Percentiles rank a stretch among this genome's conserved stretches.
Conservation (phyloP, 2,797 vertebrate species). For the Neoniphon sammara region DNA sequence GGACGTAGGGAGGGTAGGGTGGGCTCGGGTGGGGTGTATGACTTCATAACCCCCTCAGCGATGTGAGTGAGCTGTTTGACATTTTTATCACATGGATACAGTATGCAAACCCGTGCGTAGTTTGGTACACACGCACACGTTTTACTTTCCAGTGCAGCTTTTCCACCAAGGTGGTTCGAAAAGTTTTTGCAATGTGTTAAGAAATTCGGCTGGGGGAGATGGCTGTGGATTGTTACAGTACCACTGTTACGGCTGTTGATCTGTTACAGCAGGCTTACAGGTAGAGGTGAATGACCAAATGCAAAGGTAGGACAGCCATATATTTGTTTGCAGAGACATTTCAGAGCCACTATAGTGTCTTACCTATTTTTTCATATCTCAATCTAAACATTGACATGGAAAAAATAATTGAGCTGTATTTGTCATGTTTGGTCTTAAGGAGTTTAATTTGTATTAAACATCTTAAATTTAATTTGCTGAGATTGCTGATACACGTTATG, state of each 20-base stretch:
- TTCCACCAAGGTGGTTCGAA: not conserved
- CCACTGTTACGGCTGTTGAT: not conserved
- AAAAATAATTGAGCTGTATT: not conserved
- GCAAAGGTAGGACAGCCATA: not conserved
- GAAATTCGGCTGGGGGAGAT: not conserved
- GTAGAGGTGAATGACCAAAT: conserved; percentile 55
- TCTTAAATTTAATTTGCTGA: not conserved
- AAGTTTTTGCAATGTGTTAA: conserved; percentile 2
- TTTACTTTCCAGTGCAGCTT: not conserved
- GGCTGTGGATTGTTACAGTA: not conserved
- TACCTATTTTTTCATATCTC: not conserved
- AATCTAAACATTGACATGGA: not conserved
- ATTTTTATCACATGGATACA: conserved; percentile 21
- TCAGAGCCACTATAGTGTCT: conserved; percentile 10
- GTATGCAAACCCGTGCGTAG: conserved; percentile 4
- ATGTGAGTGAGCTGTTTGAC: conserved; percentile 14
- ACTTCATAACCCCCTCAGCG: conserved; percentile 18
- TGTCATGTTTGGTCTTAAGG: not conserved
- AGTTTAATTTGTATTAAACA: not conserved
- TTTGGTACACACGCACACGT: conserved; percentile 4
- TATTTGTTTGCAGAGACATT: not conserved
- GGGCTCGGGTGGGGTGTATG: conserved; percentile 6
- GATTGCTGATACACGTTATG: too few relatives aligned
- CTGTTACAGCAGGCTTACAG: conserved; percentile 15
- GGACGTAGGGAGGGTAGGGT: conserved; percentile 7